Conservation (phyloP, 2,797 vertebrate genomes). For the Petrocephalus sullivani region DNA sequence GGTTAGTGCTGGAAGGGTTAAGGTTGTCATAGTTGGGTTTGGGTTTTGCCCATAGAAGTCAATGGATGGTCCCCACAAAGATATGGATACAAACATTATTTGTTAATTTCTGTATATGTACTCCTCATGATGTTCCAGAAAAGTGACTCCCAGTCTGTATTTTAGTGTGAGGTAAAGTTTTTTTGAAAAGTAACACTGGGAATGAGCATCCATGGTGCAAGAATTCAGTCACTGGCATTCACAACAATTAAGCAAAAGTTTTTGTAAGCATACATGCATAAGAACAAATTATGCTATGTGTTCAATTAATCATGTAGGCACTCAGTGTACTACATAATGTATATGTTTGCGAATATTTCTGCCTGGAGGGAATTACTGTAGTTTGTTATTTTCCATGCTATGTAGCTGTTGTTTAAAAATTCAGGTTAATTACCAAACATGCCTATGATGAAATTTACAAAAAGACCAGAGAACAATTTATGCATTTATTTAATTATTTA, state of each 20-base stretch:
- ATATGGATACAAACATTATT: neutral
- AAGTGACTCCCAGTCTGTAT: neutral
- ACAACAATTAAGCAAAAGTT: neutral
- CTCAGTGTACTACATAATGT: neutral
- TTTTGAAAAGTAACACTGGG: no score
- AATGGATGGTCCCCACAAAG: neutral
- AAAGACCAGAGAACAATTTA: neutral
- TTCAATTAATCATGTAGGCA: neutral
- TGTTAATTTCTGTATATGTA: neutral
- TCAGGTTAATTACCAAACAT: neutral
- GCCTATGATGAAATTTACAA: slow-evolving; percentile 1
- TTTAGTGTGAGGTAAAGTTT: neutral
- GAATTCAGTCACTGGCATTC: neutral
- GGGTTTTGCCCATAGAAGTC: neutral
- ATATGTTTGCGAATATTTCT: neutral
- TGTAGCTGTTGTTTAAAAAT: neutral
- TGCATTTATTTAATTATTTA: neutral
- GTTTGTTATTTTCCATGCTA: neutral
- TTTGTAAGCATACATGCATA: neutral
- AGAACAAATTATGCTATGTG: neutral
- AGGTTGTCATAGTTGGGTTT: neutral
- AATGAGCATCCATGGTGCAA: neutral
- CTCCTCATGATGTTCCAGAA: neutral
- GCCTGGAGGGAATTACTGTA: neutral
- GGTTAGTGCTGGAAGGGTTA: neutral